These are phyloP conservation scores for Ormia ochracea DNA, from an alignment of 2,888 invertebrate species.

Conservation along the genomic window DNA sequence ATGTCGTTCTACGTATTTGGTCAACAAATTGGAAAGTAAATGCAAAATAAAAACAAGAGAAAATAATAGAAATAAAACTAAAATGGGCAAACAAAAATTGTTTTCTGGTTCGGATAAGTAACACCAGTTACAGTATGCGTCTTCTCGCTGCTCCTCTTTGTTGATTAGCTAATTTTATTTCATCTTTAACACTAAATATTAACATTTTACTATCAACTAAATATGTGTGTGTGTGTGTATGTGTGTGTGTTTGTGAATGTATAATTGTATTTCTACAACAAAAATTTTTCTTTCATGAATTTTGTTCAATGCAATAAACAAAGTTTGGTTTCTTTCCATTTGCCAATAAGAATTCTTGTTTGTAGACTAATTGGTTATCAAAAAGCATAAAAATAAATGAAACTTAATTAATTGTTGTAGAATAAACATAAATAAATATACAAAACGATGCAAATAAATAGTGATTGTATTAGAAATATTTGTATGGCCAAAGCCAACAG, in stretches of 20 bases:
- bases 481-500: conserved; percentile 71
- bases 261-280: too few relatives aligned
- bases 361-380: neutral
- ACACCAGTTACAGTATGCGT: too few relatives aligned
- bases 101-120: too few relatives aligned
- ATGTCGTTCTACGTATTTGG: conserved; percentile 39
- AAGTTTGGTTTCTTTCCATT: neutral
- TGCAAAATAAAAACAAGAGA: conserved; percentile 25
- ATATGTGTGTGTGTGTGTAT: neutral
- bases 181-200: conserved; percentile 7
- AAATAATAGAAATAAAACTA: conserved; percentile 14
- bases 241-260: too few relatives aligned
- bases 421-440: conserved; percentile 71
- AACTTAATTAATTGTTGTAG: conserved; percentile 62
- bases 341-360: neutral
- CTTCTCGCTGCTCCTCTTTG: too few relatives aligned
- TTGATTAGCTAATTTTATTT: conserved; percentile 19
- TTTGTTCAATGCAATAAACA: conserved; percentile 27
- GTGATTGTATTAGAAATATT: conserved; percentile 70
- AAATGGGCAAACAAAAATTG: too few relatives aligned
- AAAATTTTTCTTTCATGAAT: too few relatives aligned
- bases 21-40: conserved; percentile 68
- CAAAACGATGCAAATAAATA: conserved; percentile 70
- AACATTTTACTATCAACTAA: conserved; percentile 4
- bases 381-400: neutral